Base-by-base conservation (phyloP, 2,888 invertebrate genomes). In the Linnaemya tessellans region DNA sequence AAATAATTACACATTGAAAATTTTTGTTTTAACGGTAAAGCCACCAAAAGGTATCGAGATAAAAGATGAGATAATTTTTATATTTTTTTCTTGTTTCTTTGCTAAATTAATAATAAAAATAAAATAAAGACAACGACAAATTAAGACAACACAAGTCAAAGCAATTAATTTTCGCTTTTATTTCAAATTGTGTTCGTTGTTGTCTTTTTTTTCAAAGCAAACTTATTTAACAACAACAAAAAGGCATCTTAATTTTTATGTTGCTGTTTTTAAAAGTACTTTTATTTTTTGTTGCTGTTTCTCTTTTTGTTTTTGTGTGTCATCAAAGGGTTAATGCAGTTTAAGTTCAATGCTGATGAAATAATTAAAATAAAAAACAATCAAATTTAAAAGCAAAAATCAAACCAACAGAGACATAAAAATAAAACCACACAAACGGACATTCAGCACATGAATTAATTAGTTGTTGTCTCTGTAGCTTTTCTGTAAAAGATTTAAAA, bases 321-420 rank as follows among this genome's bases (percentile, higher is more conserved):
- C 83, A 75, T 65, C 71, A 80, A 80, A 85, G 85, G 85, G 82
- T 85, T 83, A 85, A 85, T 85, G 85, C 85, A 85, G 85, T 85
- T 85, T 85, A 85, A 85, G 85, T 85, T 85, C 85, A 85, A 85
- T 85, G 85, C 49, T 85, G 77, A 51, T 71, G 70, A 79, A 74
- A 70, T 78, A 71, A 85, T 85, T 83, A 85, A 83, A 60, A 60
- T 20, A 51, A 74, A 71, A 43, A 79, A 65, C 1, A 80, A 85
- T 41, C 30, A 60, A 73, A 77, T 41, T 54, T 62, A 22, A 56
- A 43, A 67, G 38, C 30, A 51, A 20, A 51, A 80, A 67, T 60
- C 58, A 65, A 67, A 62, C 9, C 56, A 65, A 25, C 30, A 58
- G 18, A 43, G 18, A 43, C 54, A 60, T 20, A 3, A 70, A n/a